Conservation (phyloP, 2,113 vertebrate species). For the Psettodes erumei region DNA sequence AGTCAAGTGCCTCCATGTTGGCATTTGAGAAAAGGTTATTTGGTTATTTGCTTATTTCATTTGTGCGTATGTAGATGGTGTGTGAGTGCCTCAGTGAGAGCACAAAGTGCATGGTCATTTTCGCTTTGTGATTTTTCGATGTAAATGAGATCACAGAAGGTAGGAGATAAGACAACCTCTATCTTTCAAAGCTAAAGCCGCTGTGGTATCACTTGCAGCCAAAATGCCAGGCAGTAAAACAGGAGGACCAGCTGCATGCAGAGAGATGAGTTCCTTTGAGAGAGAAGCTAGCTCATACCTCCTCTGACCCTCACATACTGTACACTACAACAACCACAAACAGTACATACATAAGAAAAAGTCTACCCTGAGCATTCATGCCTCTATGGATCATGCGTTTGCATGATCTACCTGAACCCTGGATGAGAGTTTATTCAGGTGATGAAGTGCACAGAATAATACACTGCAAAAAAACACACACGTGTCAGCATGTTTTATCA, state of each 20-base stretch:
- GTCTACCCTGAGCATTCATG: not conserved
- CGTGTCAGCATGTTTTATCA: not conserved
- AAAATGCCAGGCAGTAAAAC: slow-evolving; percentile 40
- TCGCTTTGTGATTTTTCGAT: slow-evolving; percentile 41
- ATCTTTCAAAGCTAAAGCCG: slow-evolving; percentile 34
- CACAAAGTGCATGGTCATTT: slow-evolving; percentile 42
- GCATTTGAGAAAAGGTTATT: slow-evolving; percentile 73
- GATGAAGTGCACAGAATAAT: slow-evolving; percentile 5
- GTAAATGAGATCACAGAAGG: slow-evolving; percentile 52
- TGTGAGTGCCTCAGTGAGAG: slow-evolving; percentile 22
- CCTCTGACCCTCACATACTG: not conserved
- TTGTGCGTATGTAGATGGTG: not conserved
- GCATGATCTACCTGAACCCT: slow-evolving; percentile 17
- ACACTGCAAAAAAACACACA: slow-evolving; percentile 19
- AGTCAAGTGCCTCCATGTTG: slow-evolving; percentile 51
- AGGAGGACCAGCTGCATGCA: slow-evolving; percentile 23
- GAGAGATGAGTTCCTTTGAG: slow-evolving; percentile 24
- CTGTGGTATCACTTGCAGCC: slow-evolving; percentile 42
- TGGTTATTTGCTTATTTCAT: slow-evolving; percentile 61
- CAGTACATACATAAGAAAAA: not conserved
- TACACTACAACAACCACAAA: not conserved
- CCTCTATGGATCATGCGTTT: not conserved
- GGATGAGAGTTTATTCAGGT: not conserved
- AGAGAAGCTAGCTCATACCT: slow-evolving; percentile 3
- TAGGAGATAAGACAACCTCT: slow-evolving; percentile 30